Evolutionary conservation across 2,888 invertebrate genomes (phyloP).

Genomic region (Lumbricus terrestris): DNA sequence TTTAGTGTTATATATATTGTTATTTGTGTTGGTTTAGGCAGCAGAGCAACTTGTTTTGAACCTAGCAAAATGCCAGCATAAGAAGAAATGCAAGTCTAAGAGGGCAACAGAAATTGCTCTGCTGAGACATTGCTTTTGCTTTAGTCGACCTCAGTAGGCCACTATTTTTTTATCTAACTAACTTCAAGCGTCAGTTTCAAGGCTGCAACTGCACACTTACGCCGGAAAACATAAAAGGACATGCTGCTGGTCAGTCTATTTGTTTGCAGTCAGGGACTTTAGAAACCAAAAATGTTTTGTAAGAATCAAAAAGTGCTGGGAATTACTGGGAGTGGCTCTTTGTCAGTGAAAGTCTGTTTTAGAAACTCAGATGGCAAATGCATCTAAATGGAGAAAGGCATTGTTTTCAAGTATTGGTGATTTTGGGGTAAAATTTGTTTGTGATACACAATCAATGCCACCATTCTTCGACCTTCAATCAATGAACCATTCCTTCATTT

Average conservation of each 20-base stretch:
- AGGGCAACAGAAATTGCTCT: not conserved
- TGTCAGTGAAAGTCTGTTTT: not conserved
- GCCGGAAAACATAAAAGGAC: no score
- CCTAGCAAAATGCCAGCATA: no score
- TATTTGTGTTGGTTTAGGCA: not conserved
- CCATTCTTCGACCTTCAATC: not conserved
- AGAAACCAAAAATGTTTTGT: no score
- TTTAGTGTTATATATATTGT: not conserved
- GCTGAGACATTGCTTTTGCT: not conserved
- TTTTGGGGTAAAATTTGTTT: not conserved
- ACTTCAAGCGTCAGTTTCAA: no score
- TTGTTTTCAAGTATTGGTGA: not conserved
- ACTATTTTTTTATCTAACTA: not conserved
- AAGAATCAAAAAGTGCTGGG: no score
- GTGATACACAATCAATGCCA: not conserved
- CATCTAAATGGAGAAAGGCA: not conserved
- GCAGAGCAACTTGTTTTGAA: no score
- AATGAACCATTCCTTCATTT: not conserved
- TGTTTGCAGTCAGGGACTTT: no score
- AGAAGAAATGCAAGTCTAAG: no score
- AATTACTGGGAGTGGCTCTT: not conserved
- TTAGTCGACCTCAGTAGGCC: not conserved
- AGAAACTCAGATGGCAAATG: not conserved
- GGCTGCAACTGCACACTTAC: no score
- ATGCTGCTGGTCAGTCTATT: no score